Conservation (phyloP, 2,113 vertebrate genomes). For the Elephas maximus region DNA sequence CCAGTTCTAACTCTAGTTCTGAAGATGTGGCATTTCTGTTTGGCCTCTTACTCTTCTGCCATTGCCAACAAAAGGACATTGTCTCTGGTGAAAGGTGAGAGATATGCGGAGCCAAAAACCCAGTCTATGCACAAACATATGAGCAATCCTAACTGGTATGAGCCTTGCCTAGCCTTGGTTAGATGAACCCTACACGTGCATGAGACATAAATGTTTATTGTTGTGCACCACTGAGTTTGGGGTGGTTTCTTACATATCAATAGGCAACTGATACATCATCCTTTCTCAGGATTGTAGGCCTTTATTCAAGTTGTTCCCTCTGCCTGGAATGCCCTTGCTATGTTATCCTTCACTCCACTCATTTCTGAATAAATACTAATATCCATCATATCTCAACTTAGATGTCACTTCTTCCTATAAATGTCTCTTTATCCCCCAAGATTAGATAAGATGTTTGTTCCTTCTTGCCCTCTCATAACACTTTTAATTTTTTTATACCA, state of each 20-base stretch:
- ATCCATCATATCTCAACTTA: background rate
- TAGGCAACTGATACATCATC: fast-evolving
- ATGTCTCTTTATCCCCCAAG: background rate
- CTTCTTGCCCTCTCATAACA: background rate
- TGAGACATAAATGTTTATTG: background rate
- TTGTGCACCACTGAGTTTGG: background rate
- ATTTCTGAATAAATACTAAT: background rate
- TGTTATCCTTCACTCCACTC: background rate
- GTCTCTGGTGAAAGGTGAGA: background rate
- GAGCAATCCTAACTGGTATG: too few species aligned
- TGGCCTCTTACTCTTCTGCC: background rate
- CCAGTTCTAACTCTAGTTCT: background rate
- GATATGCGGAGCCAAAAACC: background rate
- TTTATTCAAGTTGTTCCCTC: background rate
- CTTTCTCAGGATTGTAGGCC: background rate
- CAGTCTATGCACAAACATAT: background rate
- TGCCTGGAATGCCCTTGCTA: background rate
- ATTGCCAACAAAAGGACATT: background rate
- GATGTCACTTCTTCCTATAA: background rate
- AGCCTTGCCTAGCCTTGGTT: background rate
- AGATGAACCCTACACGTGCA: background rate
- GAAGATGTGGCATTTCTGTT: background rate
- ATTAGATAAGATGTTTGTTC: background rate
- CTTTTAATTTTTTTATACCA: background rate
- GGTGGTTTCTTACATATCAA: background rate